Evolutionary conservation across 2,888 invertebrate genomes (phyloP), one percentile per base, ranked within the genome.

Genomic region (Myopa testacea): DNA sequence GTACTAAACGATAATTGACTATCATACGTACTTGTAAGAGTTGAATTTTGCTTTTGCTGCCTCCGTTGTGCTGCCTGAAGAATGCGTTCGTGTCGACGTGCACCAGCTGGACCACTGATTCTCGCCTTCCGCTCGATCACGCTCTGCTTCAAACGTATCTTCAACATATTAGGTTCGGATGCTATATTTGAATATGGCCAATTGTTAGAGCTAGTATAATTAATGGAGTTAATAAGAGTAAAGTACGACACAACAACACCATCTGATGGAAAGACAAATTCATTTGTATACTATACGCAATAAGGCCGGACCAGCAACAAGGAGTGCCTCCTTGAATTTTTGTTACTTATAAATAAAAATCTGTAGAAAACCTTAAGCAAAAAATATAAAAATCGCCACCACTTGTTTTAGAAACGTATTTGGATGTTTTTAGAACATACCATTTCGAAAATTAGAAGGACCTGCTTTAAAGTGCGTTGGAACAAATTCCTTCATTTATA

Each of bases 81-180:
- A 88, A 93, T 91, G 83, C 93, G 92, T 86, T 94, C 94, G 89
- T 94, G 96, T 83, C 97, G 93, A 84, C 97, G 93, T 84, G 93
- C 91, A 85, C 92, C 95, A 90, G 97, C 93, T 85, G 98, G 97
- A 89, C 97, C 97, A 89, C 96, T 97, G 81, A 86, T 87, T 78
- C 90, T 85, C 89, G 96, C 95, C 89, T 98, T 94, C 84, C 97
- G 93, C 91, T 98, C 97, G 92, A 96, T 95, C 89, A 98, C 97
- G 90, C 98, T 96, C 92, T 97, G 95, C 92, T 96, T 96, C 89
- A 96, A 93, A 84, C 96, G 94, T 91, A 96, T 95, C 92, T 96
- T 96, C 91, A 96, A 93, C 91, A 98, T 93, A 93, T 98, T 98
- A 86, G 98, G 97, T 93, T 98, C 98, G 91, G 98, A 98, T 89